Evolutionary conservation across 2,113 vertebrate species (phyloP).

Genomic region (Sinocyclocheilus rhinocerous): DNA sequence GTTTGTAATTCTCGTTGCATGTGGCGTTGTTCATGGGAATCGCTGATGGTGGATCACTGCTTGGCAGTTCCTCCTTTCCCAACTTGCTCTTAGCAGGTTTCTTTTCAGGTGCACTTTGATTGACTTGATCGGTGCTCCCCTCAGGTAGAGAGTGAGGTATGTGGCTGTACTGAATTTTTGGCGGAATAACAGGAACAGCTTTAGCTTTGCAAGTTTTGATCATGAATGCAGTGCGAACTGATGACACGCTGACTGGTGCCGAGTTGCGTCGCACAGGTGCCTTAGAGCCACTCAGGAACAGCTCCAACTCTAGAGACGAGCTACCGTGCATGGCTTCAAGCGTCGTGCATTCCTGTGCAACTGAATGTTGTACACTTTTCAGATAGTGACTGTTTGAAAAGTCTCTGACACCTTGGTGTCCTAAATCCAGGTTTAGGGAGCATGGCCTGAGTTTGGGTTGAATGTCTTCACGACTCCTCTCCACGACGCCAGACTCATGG

Average conservation of each 20-base stretch:
- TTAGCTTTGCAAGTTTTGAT: constrained; percentile 94
- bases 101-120: constrained; percentile 30
- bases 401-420: constrained; percentile 72
- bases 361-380: constrained; percentile 60
- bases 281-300: constrained; percentile 73
- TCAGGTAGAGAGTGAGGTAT: constrained; percentile 85
- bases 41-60: constrained; percentile 69
- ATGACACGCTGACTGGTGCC: constrained; percentile 91
- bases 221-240: constrained; percentile 93
- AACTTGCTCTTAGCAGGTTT: constrained; percentile 50
- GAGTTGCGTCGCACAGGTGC: constrained; percentile 87
- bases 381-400: constrained; percentile 73
- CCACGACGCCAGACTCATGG: constrained; percentile 63
- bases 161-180: constrained; percentile 94
- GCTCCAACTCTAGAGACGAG: constrained; percentile 71
- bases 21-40: constrained; percentile 59
- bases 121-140: constrained; percentile 35
- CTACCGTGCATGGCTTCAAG: constrained; percentile 58
- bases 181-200: constrained; percentile 91
- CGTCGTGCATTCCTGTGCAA: constrained; percentile 52
- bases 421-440: constrained; percentile 77
- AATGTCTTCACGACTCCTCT: constrained; percentile 65
- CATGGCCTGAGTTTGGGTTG: constrained; percentile 71
- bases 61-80: constrained; percentile 81
- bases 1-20: constrained; percentile 66